Evolutionary conservation across 2,888 invertebrate species (phyloP), one percentile per base, ranked within the genome.

Genomic region (Melipona beecheii): DNA sequence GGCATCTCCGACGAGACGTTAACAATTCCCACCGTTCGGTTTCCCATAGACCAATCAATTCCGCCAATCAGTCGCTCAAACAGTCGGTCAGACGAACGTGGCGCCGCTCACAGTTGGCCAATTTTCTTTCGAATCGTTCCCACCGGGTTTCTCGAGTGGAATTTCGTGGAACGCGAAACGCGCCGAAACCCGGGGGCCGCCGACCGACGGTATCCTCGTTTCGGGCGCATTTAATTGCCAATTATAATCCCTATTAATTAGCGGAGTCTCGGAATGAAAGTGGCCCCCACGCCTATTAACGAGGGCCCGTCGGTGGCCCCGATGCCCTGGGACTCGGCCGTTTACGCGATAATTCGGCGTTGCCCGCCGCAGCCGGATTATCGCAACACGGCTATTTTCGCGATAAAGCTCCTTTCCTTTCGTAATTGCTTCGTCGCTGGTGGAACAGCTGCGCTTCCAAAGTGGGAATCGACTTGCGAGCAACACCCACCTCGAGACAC

Each of bases 181-280:
- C 24, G 60, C 17, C 9, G 43, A 9, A 43, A 43, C 43, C n/a
- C n/a, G 9, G 43, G 43, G 9, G 43, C 1, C 9, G 43, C 43
- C 43, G 43, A 9, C 11, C 31, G 31, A 9, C 43, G 9, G 68
- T 66, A 77, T 72, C 62, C 64, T 75, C 77, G 31, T 75, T 66
- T 9, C 49, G 64, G 74, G 60, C 66, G 76, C 88, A 88, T 86
- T 90, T 93, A 93, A 93, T 92, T 93, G 93, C 90, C 92, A 93
- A 93, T 93, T 93, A 93, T 92, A 92, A 93, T 92, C 91, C 89
- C 90, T 91, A 93, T 93, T 93, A 93, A 93, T 93, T 93, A 93
- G 89, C 91, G 91, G 91, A 92, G 93, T 92, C 87, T 90, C 84
- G 87, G 90, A 93, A 92, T 91, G 91, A 87, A 91, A 89, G 89